Percentiles rank a stretch among this genome's conserved stretches.
Evolutionary conservation across 1,140 invertebrate genomes (phyloP).

Genomic region (Frieseomelitta varia): DNA sequence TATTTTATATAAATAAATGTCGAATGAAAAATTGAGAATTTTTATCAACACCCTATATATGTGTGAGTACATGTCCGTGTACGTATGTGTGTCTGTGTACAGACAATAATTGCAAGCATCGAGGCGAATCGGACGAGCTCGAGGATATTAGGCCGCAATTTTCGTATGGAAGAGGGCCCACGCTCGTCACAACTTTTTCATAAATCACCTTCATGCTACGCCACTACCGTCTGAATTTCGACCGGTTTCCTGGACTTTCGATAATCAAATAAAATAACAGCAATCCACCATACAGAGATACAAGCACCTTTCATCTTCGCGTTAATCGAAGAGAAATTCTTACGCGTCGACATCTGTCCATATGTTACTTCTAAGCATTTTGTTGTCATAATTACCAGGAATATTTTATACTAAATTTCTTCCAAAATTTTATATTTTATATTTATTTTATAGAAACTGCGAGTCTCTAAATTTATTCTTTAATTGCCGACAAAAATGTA

Average conservation of each 20-base stretch:
- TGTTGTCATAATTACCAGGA: neutral
- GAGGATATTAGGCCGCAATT: slow-evolving; percentile 41
- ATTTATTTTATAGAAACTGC: too few species aligned
- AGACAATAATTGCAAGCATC: slow-evolving; percentile 25
- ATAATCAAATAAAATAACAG: slow-evolving; percentile 2
- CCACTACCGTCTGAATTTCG: slow-evolving; percentile 19
- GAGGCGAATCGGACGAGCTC: slow-evolving; percentile 39
- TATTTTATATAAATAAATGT: neutral
- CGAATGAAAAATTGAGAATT: neutral
- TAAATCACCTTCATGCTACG: slow-evolving; percentile 27
- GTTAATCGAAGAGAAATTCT: neutral
- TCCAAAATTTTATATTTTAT: too few species aligned
- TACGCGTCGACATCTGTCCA: neutral
- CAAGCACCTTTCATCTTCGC: neutral
- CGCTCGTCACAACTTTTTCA: slow-evolving; percentile 27
- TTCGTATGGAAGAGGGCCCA: slow-evolving; percentile 29
- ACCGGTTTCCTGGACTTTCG: slow-evolving; percentile 6
- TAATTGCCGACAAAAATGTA: too few species aligned
- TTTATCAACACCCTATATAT: slow-evolving; percentile 12
- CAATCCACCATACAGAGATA: neutral
- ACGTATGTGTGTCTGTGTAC: neutral
- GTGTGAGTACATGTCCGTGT: neutral
- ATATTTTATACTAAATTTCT: too few species aligned
- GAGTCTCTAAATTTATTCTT: too few species aligned
- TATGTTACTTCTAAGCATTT: too few species aligned